Evolutionary conservation across 2,797 vertebrate genomes (phyloP).

Genomic region (Scomberomorus guttatus): DNA sequence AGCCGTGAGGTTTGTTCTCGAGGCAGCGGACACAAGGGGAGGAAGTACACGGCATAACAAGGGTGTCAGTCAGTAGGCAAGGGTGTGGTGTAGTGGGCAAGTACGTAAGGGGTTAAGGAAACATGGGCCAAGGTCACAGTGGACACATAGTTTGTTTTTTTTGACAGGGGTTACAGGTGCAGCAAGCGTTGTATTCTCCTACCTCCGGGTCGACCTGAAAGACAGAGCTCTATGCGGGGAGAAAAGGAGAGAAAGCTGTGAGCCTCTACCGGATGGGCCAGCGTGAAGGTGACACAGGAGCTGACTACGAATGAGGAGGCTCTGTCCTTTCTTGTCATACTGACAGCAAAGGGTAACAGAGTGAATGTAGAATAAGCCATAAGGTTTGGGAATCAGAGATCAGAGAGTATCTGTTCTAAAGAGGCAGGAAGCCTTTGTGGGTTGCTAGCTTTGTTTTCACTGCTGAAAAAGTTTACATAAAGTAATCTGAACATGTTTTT

Average conservation of each 20-base stretch:
- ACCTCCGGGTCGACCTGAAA: constrained; percentile 87
- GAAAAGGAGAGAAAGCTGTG: constrained; percentile 78
- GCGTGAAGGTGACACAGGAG: constrained; percentile 63
- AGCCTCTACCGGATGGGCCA: constrained; percentile 57
- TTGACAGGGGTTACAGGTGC: constrained; percentile 56
- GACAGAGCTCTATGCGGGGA: constrained; percentile 85
- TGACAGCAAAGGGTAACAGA: constrained; percentile 39
- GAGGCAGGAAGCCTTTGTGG: neutral
- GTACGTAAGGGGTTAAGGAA: constrained; percentile 65
- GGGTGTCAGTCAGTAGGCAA: constrained; percentile 68
- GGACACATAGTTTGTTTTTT: constrained; percentile 41
- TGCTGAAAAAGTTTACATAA: constrained; percentile 4
- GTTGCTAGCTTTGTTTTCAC: constrained; percentile 8
- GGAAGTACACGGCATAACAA: constrained; percentile 71
- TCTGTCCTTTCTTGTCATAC: constrained; percentile 24
- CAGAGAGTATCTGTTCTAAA: neutral
- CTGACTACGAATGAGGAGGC: constrained; percentile 39
- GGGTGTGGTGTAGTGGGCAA: constrained; percentile 65
- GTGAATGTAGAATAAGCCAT: constrained; percentile 15
- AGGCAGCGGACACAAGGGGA: constrained; percentile 61
- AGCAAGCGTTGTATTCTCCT: constrained; percentile 81
- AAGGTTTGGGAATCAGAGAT: constrained; percentile 4
- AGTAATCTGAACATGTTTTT: neutral
- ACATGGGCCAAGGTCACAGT: constrained; percentile 56
- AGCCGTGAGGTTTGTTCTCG: constrained; percentile 53